A percentile compares a stretch with the other conserved stretches of the same genome.
These are phyloP conservation scores for Ganaspis sp. DNA, from an alignment of 1,140 invertebrate genomes.

Conservation along the genomic window DNA sequence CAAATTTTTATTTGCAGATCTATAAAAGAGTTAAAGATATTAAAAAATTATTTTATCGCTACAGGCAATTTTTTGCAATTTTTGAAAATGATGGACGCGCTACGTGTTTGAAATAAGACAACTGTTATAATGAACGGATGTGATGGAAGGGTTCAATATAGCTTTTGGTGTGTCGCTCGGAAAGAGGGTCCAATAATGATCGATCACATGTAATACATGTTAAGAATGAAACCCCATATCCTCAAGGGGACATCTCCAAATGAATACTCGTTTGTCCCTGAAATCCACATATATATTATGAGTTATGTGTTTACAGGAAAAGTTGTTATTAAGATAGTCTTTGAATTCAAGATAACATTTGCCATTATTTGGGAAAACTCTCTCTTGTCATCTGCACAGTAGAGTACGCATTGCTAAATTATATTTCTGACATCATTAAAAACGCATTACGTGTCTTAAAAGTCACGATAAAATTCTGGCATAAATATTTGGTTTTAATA, in stretches of 20 bases:
- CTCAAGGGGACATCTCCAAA: slow-evolving; percentile 41
- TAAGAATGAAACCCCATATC: slow-evolving; percentile 48
- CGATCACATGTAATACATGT: slow-evolving; percentile 56
- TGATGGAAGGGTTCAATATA: slow-evolving; percentile 37
- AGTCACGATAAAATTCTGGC: no score
- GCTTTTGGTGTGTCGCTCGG: slow-evolving; percentile 30
- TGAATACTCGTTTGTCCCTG: slow-evolving; percentile 50
- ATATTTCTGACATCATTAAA: neutral
- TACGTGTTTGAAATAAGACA: neutral
- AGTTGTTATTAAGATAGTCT: slow-evolving; percentile 29
- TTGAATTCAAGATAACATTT: neutral
- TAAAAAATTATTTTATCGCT: no score
- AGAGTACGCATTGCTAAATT: neutral
- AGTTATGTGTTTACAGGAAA: neutral
- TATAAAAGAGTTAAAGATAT: no score
- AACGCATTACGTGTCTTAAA: no score
- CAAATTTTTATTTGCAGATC: no score
- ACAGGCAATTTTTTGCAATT: no score
- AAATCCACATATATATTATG: slow-evolving; percentile 15
- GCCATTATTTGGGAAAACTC: neutral
- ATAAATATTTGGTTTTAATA: no score
- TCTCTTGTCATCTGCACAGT: neutral
- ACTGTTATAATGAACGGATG: slow-evolving; percentile 39
- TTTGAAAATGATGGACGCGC: no score
- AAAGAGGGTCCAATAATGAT: slow-evolving; percentile 65